phyloP scores from a whole-genome alignment of 2,888 invertebrate species.

The Brachypalpus laphriformis region DNA sequence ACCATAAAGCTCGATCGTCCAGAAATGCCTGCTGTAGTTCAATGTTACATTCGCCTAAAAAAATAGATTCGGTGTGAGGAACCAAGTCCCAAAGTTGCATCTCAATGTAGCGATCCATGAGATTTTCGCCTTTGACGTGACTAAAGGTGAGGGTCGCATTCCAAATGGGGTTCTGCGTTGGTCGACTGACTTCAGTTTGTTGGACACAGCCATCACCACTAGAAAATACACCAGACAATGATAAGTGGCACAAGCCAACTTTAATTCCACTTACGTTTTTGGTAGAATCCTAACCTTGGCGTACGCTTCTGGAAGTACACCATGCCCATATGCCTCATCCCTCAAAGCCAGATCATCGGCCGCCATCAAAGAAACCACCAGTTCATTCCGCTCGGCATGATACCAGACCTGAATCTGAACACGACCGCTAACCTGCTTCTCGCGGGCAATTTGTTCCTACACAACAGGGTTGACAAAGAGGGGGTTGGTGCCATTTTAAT shows the following conservation, averaged over 20 bases:
- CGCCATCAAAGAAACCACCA: conserved; percentile 93
- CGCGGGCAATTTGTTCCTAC: conserved; percentile 89
- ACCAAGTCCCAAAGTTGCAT: conserved; percentile 94
- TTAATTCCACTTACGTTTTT: conserved; percentile 87
- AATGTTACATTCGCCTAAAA: conserved; percentile 91
- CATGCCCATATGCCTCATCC: conserved; percentile 90
- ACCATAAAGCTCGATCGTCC: conserved; percentile 95
- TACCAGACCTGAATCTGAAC: conserved; percentile 95
- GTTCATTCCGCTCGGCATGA: conserved; percentile 91
- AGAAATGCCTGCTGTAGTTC: conserved; percentile 89
- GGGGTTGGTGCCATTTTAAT: conserved; percentile 59
- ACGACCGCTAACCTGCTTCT: conserved; percentile 90
- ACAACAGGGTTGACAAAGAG: conserved; percentile 74
- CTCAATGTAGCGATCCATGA: conserved; percentile 91
- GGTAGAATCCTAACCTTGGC: conserved; percentile 92
- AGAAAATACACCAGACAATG: conserved; percentile 54
- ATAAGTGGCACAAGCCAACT: background rate
- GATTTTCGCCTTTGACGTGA: conserved; percentile 90
- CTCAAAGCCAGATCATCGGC: conserved; percentile 92
- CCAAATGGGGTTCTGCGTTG: conserved; percentile 95
- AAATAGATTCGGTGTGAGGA: conserved; percentile 91
- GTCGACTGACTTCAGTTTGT: conserved; percentile 93
- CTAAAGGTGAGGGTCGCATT: conserved; percentile 94
- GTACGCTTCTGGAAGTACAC: conserved; percentile 91
- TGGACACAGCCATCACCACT: conserved; percentile 90